Evolutionary conservation across 2,797 vertebrate genomes (phyloP).

Genomic region (Natrix natrix): DNA sequence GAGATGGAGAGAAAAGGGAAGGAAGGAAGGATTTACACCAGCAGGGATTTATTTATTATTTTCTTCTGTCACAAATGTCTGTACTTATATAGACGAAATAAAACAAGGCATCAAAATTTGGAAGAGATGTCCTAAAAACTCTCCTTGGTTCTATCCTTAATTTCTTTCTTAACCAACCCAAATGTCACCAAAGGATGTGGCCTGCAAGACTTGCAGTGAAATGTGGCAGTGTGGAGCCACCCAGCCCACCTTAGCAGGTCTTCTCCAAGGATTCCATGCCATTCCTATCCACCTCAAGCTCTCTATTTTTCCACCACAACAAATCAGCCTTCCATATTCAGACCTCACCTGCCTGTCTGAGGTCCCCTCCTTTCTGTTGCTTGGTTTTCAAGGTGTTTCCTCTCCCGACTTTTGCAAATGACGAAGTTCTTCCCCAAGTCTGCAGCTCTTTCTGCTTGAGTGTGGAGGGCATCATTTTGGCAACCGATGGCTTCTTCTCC

Average conservation of each 20-base stretch:
- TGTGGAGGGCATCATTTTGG: neutral
- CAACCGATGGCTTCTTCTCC: neutral
- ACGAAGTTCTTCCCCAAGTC: neutral
- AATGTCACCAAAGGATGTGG: neutral
- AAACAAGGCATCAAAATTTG: neutral
- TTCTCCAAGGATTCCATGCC: neutral
- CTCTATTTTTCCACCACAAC: neutral
- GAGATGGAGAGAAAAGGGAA: constrained; percentile 31
- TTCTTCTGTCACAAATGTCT: neutral
- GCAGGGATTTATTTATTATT: neutral
- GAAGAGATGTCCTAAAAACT: neutral
- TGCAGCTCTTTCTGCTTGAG: neutral
- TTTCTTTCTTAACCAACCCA: neutral
- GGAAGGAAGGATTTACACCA: neutral
- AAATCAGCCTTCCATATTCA: neutral
- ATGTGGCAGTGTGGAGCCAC: too few species aligned
- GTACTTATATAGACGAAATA: neutral
- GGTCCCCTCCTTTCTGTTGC: neutral
- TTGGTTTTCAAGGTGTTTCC: neutral
- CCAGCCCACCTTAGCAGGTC: neutral
- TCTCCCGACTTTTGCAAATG: neutral
- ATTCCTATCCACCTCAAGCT: neutral
- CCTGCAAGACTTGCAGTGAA: neutral
- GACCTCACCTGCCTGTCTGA: neutral
- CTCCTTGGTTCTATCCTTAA: too few species aligned